Evolutionary conservation across 2,888 invertebrate species (phyloP), one percentile per base, ranked within the genome.

Genomic region (Leptothorax acervorum): DNA sequence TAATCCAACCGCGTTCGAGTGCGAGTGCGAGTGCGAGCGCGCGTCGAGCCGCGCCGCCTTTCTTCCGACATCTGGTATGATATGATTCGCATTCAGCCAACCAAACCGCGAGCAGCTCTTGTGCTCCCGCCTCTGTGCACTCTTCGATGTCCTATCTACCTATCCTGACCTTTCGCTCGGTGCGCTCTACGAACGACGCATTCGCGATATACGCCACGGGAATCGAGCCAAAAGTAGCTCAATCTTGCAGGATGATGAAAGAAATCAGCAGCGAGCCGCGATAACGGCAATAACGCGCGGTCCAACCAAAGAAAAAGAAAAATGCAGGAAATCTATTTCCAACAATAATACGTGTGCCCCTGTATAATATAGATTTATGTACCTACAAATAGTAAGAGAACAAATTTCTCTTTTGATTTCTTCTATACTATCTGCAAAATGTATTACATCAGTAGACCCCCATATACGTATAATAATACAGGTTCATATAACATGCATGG

Each of bases 41-140:
- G 15, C 11, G 39, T 28, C 57, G 70, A 35, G n/a, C 60, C 53
- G 48, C 82, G 83, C 71, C 81, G 62, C 83, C 83, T 85, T 83
- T 85, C 83, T 85, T 83, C 83, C 76, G 71, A 83, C 75, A 76
- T 85, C 71, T 76, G 57, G 70, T 53, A 70, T 76, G 84, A 85
- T 53, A 70, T 76, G 84, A 85, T 73, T 81, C 71, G 79, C 71
- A 81, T 81, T 81, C 79, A 71, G 60, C 85, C 85, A 85, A 85
- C 76, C 85, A 85, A 70, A 76, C 76, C 70, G 71, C 76, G 75
- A 63, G 70, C 48, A 51, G 63, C 85, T 63, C 65, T 62, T 42
- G 28, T 83, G 85, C 83, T 81, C 82, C 83, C 85, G 85, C 85
- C 85, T 76, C 85, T 71, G 71, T 81, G 60, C 71, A 81, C 79